Evolutionary conservation across 2,113 vertebrate genomes (phyloP).

Genomic region (Thermophis baileyi): DNA sequence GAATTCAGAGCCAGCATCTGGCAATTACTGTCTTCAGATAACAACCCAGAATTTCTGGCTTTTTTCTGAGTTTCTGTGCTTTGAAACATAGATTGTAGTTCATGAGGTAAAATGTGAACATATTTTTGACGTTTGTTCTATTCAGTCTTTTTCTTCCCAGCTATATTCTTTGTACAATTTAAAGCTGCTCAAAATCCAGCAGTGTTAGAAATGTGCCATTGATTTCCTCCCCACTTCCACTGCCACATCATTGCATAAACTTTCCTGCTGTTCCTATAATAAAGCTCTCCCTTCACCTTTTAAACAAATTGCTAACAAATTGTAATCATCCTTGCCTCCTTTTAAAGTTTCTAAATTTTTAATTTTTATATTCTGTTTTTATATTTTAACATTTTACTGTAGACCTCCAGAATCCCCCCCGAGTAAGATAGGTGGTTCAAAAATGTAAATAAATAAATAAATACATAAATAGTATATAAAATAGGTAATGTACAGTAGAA

Average conservation of each 20-base stretch:
- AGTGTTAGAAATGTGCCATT: neutral
- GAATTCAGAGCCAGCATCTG: neutral
- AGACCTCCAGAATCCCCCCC: neutral
- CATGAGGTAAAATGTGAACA: neutral
- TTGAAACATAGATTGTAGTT: neutral
- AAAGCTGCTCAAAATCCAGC: neutral
- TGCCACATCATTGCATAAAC: neutral
- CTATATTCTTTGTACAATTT: neutral
- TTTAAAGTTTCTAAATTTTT: neutral
- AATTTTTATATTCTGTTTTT: neutral
- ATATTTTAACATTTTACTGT: neutral
- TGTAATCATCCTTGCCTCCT: neutral
- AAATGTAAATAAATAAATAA: too few relatives aligned
- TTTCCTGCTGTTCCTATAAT: neutral
- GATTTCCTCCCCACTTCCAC: neutral
- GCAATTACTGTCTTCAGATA: neutral
- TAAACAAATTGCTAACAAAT: neutral
- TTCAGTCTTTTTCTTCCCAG: neutral
- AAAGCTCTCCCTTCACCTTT: neutral
- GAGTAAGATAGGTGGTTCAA: neutral
- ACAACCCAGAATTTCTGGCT: neutral
- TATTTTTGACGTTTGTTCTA: neutral
- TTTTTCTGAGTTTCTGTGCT: neutral
- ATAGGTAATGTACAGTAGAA: neutral
- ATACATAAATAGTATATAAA: neutral